Evolutionary conservation across 2,113 vertebrate species (phyloP).

Genomic region (Scomber japonicus): DNA sequence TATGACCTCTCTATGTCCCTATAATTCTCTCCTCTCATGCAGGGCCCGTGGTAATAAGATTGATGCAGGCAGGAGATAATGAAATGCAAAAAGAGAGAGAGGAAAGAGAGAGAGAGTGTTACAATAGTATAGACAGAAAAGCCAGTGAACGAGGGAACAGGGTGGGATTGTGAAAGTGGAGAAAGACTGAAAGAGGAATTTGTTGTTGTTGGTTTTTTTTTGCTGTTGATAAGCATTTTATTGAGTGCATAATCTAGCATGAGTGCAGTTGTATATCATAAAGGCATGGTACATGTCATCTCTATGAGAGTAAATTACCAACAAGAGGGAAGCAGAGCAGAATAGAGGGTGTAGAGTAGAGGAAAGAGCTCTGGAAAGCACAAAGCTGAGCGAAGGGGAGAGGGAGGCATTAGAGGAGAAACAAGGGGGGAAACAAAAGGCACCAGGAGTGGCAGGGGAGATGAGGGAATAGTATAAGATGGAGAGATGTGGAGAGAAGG

Average conservation of each 20-base stretch:
- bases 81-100: constrained; percentile 33
- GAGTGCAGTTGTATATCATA: constrained; percentile 50
- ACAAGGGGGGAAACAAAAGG: constrained; percentile 37
- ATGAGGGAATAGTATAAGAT: constrained; percentile 11
- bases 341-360: background rate
- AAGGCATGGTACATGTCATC: constrained; percentile 38
- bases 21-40: constrained; percentile 39
- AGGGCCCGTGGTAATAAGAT: constrained; percentile 24
- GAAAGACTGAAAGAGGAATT: constrained; percentile 3
- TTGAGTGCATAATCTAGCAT: constrained; percentile 36
- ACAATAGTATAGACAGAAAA: background rate
- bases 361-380: constrained; percentile 11
- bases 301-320: constrained; percentile 52
- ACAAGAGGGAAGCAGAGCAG: constrained; percentile 25
- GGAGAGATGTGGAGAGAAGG: constrained; percentile 53
- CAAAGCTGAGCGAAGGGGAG: constrained; percentile 11
- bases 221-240: constrained; percentile 28
- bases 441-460: constrained; percentile 18
- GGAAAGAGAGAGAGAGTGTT: background rate
- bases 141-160: background rate
- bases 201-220: background rate
- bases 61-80: constrained; percentile 46
- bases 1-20: constrained; percentile 39
- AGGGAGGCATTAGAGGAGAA: constrained; percentile 20
- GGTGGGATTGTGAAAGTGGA: background rate